A percentile compares a stretch with the other conserved stretches of the same genome.
Conservation (phyloP, 2,888 invertebrate species). For the Eupithecia subumbrata region DNA sequence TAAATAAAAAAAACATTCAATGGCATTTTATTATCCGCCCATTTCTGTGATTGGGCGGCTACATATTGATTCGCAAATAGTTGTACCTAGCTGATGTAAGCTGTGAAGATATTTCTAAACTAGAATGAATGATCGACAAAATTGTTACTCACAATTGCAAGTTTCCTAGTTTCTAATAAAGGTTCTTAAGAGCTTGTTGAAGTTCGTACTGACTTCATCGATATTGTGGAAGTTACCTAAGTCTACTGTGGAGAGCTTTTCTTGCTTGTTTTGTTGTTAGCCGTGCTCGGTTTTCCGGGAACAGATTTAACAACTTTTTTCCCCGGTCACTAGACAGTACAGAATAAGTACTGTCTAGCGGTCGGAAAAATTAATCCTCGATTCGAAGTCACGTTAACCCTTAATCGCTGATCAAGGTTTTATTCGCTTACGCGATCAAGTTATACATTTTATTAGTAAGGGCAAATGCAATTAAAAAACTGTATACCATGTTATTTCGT, state of each 20-base stretch:
- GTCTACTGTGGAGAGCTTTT: background rate
- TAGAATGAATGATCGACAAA: background rate
- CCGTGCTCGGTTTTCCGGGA: background rate
- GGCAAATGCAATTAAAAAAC: no score
- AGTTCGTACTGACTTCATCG: conserved; percentile 5
- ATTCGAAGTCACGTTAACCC: background rate
- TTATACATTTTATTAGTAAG: no score
- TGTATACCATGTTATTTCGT: no score
- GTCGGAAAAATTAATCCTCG: background rate
- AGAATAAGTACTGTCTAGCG: background rate
- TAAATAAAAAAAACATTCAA: background rate
- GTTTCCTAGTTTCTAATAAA: background rate
- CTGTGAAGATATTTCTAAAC: background rate
- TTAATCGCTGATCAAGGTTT: background rate
- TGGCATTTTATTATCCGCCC: background rate
- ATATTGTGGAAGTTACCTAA: conserved; percentile 7
- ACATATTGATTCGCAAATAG: background rate
- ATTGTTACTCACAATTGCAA: background rate
- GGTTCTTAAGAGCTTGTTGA: background rate
- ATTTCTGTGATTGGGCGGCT: background rate
- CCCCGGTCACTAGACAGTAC: no score
- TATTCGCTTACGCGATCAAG: background rate
- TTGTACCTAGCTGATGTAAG: background rate
- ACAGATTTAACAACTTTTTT: background rate
- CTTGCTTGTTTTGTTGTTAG: background rate